Evolutionary conservation across 2,797 vertebrate species (phyloP), one percentile per base, ranked within the genome.

Genomic region (Alosa sapidissima): DNA sequence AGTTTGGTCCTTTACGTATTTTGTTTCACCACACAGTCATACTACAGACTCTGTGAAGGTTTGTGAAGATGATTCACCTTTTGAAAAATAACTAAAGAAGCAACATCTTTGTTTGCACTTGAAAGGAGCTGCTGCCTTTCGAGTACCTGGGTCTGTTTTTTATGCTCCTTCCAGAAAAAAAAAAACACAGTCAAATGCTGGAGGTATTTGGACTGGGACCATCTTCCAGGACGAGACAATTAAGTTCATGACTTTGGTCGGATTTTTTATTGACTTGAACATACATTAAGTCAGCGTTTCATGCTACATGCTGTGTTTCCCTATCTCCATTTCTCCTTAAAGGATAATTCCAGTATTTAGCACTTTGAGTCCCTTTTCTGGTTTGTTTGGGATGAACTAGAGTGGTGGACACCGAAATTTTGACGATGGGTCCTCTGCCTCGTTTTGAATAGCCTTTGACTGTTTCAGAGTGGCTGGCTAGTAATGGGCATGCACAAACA

Each of bases 161-260:
- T 88, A 84, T 91, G 90, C 91, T 93, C 94, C 91, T 89, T 89
- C 90, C 86, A 86, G 89, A 89, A 91, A 87, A 86, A 91, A 87
- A 86, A 92, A 84, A 81, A 28, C 85, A 1, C 41, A 91, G 90
- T 65, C 88, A 91, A 91, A 94, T 89, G 91, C 90, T 88, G 85
- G 91, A 86, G 89, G 91, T 92, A 92, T 94, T 93, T 89, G 89
- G 89, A 90, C 93, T 47, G 72, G 72, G 72, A 47, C 72, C 7
- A 36, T 78, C 72, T 47, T 78, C 16, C 36, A 78, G 41, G 72
- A 41, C 36, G 72, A 36, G 72, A 41, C 72, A 47, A 41, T 78
- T 78, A 47, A 47, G 72, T 78, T 13, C 72, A 78, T 78, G 72
- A 21, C 72, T 75, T 36, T 78, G 72, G 72, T 78, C 0, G 41